Evolutionary conservation across 2,113 vertebrate species (phyloP).

Genomic region (Thinocorus orbignyianus): DNA sequence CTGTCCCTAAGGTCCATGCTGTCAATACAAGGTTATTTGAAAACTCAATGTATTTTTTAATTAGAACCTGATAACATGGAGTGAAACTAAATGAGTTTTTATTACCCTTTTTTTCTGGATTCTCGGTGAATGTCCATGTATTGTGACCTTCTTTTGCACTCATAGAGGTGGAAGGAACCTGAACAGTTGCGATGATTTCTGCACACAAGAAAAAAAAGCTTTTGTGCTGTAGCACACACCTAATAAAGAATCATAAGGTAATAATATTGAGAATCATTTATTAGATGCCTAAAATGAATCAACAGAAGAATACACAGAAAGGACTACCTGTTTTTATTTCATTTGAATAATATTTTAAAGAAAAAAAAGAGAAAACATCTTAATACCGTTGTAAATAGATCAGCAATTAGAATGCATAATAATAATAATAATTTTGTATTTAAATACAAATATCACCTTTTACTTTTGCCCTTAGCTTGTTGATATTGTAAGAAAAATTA

Average conservation of each 20-base stretch:
- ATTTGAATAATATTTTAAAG: neutral
- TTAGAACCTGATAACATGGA: neutral
- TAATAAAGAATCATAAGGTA: neutral
- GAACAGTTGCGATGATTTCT: neutral
- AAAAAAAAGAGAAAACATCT: neutral
- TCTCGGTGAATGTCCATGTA: neutral
- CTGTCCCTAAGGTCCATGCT: neutral
- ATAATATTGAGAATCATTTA: neutral
- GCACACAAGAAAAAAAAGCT: neutral
- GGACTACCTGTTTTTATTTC: neutral
- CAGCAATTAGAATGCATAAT: neutral
- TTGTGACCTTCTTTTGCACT: neutral
- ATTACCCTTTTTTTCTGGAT: neutral
- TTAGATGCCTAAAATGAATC: neutral
- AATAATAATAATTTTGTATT: neutral
- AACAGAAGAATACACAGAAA: neutral
- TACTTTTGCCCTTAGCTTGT: neutral
- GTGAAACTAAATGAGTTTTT: neutral
- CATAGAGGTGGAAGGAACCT: neutral
- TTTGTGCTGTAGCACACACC: neutral
- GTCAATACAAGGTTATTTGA: neutral
- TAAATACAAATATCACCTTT: neutral
- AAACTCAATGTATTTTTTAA: neutral
- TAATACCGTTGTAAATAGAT: neutral
- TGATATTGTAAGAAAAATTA: neutral